Percentiles rank a stretch among this genome's conserved stretches.
Evolutionary conservation across 2,113 vertebrate species (phyloP).

Genomic region (Scytalopus superciliaris): DNA sequence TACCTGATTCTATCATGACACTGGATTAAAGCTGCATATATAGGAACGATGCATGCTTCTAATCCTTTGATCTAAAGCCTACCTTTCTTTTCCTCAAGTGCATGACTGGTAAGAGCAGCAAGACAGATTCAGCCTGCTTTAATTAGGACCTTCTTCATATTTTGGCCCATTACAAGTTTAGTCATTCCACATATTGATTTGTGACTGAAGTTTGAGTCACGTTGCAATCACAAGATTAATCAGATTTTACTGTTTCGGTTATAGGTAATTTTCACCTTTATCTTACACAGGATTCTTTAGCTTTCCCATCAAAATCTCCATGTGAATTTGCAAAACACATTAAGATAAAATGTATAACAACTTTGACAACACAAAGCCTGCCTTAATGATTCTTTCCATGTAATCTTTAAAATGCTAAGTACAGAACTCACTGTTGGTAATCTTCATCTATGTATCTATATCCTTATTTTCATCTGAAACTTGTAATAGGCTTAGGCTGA

Average conservation of each 20-base stretch:
- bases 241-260: not conserved
- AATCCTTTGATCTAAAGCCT: conserved; percentile 20
- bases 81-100: not conserved
- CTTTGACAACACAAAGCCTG: not conserved
- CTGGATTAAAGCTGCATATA: conserved; percentile 10
- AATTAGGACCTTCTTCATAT: not conserved
- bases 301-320: not conserved
- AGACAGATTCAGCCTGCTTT: not conserved
- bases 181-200: not conserved
- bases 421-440: not conserved
- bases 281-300: not conserved
- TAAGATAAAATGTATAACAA: not conserved
- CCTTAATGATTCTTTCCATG: not conserved
- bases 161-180: not conserved
- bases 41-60: not conserved
- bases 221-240: not conserved
- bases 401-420: not conserved
- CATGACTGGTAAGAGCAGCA: not conserved
- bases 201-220: not conserved
- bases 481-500: not conserved
- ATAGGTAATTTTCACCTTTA: not conserved
- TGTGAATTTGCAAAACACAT: not conserved
- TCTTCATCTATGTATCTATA: not conserved
- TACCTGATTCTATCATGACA: not conserved
- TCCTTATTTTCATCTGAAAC: not conserved